Conservation (phyloP, 2,113 vertebrate species). For the Lycaon pictus region DNA sequence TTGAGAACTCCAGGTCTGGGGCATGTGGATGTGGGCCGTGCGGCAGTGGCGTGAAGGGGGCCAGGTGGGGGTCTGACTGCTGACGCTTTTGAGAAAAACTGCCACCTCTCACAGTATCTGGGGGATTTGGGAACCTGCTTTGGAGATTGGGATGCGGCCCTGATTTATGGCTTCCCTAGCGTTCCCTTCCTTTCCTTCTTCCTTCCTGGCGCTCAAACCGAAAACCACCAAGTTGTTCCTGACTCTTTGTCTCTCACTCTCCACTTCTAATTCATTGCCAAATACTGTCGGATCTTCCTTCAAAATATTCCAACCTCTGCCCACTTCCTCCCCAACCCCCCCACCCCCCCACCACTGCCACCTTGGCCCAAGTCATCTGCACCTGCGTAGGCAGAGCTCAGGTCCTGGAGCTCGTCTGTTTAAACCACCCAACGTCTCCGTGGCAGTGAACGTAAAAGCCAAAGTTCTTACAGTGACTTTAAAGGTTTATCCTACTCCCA, state of each 20-base stretch:
- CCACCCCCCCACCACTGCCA: neutral
- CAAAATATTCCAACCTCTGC: constrained; percentile 6
- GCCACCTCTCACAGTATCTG: neutral
- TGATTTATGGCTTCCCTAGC: neutral
- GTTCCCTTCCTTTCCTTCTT: neutral
- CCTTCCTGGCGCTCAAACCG: neutral
- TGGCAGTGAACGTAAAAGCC: neutral
- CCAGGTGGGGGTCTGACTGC: neutral
- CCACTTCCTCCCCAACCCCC: neutral
- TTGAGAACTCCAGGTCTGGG: constrained; percentile 5
- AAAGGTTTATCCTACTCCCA: neutral
- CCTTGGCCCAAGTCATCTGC: neutral
- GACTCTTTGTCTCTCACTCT: neutral
- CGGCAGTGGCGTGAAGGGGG: neutral
- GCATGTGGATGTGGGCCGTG: neutral
- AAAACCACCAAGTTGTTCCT: neutral
- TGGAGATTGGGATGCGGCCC: neutral
- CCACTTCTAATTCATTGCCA: neutral
- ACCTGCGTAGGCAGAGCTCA: neutral
- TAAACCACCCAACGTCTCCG: neutral
- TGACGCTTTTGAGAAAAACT: neutral
- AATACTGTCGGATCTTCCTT: neutral
- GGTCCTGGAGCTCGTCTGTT: neutral
- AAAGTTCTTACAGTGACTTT: neutral
- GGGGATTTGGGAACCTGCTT: neutral